Evolutionary conservation across 2,797 vertebrate genomes (phyloP).

Genomic region (Melanotaenia boesemani): DNA sequence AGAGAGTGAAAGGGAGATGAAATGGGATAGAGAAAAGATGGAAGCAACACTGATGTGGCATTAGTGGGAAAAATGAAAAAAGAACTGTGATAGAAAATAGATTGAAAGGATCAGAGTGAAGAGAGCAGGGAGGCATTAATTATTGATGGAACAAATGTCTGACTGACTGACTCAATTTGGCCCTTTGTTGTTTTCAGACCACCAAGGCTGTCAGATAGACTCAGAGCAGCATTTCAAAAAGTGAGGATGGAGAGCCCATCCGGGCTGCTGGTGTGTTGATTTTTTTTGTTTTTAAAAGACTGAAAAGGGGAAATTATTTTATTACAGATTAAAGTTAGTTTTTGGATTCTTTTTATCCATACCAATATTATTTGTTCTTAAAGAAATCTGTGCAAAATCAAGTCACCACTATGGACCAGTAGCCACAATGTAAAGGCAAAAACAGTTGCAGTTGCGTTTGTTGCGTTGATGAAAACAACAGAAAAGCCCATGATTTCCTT

Average conservation of each 20-base stretch:
- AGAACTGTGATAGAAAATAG: conserved; percentile 62
- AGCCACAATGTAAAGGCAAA: neutral
- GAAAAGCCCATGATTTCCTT: neutral
- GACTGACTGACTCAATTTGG: conserved; percentile 79
- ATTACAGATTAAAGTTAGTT: neutral
- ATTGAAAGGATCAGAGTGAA: conserved; percentile 70
- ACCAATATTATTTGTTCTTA: no score
- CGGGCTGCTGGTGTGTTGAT: neutral
- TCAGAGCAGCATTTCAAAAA: conserved; percentile 48
- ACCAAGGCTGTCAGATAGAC: conserved; percentile 66
- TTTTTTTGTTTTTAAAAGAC: neutral
- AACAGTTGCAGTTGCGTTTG: neutral
- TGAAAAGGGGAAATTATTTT: neutral
- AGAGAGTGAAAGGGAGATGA: conserved; percentile 20
- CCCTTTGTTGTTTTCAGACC: conserved; percentile 75
- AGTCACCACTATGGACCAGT: neutral
- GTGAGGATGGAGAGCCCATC: conserved; percentile 14
- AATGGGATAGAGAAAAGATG: conserved; percentile 15
- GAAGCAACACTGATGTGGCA: conserved; percentile 40
- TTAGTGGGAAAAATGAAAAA: conserved; percentile 22
- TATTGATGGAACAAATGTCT: conserved; percentile 82
- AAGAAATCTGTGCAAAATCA: neutral
- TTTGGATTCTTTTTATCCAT: neutral
- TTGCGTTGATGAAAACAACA: neutral
- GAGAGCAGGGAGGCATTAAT: conserved; percentile 67